These are phyloP conservation scores for Tuta absoluta DNA, from an alignment of 2,888 invertebrate genomes.

Conservation along the genomic window DNA sequence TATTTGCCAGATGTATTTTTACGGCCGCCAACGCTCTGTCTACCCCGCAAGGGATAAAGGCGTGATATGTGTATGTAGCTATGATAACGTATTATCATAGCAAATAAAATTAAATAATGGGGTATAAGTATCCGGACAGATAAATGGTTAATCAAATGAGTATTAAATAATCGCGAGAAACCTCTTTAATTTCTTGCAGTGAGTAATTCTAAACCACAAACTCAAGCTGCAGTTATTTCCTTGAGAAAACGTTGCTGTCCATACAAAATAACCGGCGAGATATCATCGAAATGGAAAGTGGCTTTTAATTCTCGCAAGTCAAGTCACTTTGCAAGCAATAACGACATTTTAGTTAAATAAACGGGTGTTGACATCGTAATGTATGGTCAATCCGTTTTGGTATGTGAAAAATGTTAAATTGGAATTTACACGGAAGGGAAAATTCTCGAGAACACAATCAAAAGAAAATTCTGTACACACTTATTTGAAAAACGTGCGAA, in stretches of 20 bases:
- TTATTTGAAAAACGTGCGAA: too few species aligned
- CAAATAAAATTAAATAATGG: too few species aligned
- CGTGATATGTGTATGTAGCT: too few species aligned
- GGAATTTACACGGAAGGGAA: background rate
- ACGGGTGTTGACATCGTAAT: background rate
- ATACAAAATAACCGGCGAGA: background rate
- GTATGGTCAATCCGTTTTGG: background rate
- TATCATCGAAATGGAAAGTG: constrained; percentile 17
- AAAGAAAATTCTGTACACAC: too few species aligned
- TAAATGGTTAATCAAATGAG: too few species aligned
- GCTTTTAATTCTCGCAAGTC: background rate
- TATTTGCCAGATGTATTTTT: too few species aligned
- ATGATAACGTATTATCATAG: too few species aligned
- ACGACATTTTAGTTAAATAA: background rate
- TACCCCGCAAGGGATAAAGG: too few species aligned
- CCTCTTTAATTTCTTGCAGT: background rate
- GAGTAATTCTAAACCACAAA: background rate
- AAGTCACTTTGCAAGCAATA: background rate
- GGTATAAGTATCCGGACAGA: too few species aligned
- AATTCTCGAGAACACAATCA: background rate
- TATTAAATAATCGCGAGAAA: background rate
- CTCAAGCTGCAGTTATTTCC: background rate
- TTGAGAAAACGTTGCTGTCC: background rate
- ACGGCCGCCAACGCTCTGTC: too few species aligned
- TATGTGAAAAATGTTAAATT: background rate